phyloP scores from a whole-genome alignment of 2,113 vertebrate species.

The Oenanthe oenanthe region DNA sequence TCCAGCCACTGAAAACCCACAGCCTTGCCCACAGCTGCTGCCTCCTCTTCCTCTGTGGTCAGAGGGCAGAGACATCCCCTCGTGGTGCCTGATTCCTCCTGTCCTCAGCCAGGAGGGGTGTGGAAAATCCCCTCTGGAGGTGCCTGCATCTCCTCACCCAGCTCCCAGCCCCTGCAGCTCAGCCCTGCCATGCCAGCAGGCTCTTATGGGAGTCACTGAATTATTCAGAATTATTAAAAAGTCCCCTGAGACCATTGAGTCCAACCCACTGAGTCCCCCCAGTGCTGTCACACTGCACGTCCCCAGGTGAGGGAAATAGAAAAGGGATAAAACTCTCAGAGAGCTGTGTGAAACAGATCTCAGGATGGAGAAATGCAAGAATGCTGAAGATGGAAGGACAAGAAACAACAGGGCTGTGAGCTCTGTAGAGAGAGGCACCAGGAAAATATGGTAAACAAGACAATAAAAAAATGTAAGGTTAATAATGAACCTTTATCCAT shows the following conservation, averaged over 20 bases:
- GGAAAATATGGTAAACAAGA: too few species aligned
- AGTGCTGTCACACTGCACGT: too few species aligned
- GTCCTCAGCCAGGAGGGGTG: not conserved
- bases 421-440: too few species aligned
- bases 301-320: too few species aligned
- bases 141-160: not conserved
- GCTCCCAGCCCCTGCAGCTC: not conserved
- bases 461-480: too few species aligned
- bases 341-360: too few species aligned
- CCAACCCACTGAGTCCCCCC: rapidly evolving
- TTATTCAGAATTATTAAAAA: not conserved
- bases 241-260: not conserved
- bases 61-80: not conserved
- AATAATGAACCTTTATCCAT: too few species aligned
- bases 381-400: too few species aligned
- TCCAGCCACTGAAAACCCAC: not conserved
- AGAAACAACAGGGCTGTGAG: too few species aligned
- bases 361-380: too few species aligned
- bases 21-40: not conserved
- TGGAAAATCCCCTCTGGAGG: not conserved
- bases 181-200: not conserved
- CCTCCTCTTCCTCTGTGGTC: not conserved
- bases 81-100: not conserved
- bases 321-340: too few species aligned
- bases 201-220: not conserved